Base-by-base conservation (phyloP, 1,140 invertebrate species). In the Scaptodrosophila lebanonensis region DNA sequence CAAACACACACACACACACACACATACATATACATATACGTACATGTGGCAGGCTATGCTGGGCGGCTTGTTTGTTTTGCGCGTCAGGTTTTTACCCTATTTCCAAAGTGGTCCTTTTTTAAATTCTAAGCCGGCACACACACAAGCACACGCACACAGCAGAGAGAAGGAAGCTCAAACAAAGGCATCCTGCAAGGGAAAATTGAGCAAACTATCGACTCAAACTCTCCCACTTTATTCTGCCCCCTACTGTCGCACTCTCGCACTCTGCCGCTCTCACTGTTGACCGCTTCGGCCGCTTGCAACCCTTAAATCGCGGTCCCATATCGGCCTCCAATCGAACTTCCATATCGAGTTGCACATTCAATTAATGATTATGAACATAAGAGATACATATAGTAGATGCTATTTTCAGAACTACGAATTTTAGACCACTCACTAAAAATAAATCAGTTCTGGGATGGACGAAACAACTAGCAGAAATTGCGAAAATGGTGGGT, bases 41-140 rank as follows among this genome's bases (percentile, higher is more conserved):
- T n/a, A n/a, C n/a, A n/a, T n/a, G n/a, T n/a, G n/a, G n/a, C 62
- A 62, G 44, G 44, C 54, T 45, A 43, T 63, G 69, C 59, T 56
- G 48, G 56, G 47, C 47, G 47, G 64, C 59, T 79, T 79, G 73
- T 79, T 79, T 79, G 68, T 79, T 79, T 76, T 77, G 66, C 75
- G 69, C 64, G 73, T 79, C 73, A 79, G 75, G 75, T 79, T 82
- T 77, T 79, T 79, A 79, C 73, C 73, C 73, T 79, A 79, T 79
- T 79, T 79, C 49, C 54, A 61, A 59, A 59, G 72, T 66, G 60
- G 35, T 73, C 64, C 64, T 44, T 65, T 67, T 60, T 70, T 47
- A 54, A 30, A 36, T 48, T 62, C 56, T 39, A 63, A 58, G 33
- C 45, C 18, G 11, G 9, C 16, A 5, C 35, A 17, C 57, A 27